Evolutionary conservation across 1,140 invertebrate genomes (phyloP), one percentile per base, ranked within the genome.

Genomic region (Neodiprion fabricii): DNA sequence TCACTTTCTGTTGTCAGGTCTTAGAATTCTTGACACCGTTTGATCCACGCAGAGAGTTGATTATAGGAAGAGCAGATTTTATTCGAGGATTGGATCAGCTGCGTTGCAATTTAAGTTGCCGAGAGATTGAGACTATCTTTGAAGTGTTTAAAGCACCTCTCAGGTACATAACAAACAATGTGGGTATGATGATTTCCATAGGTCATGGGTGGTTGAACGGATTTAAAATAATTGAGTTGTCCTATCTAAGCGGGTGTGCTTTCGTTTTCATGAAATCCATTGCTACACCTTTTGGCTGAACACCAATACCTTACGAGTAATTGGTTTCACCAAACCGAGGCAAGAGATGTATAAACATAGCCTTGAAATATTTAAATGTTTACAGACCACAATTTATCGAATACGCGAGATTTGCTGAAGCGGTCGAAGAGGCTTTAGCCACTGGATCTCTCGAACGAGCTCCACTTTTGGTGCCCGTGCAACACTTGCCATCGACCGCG

Each of bases 391-490:
- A 90, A 28, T 91, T 85, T 75, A 83, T 94, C 1, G 91, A 93
- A 68, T 94, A 94, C 82, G 87, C 87, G 14, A 89, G 91, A 67
- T 94, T 95, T 84, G 89, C 89, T 65, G 84, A 89, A 61, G 85
- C 89, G 7, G 86, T 94, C 28, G 93, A 94, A 79, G 92, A 92
- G 86, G 90, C 92, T 28, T 91, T 94, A 72, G 90, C 91, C 2
- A 90, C 91, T 75, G 80, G 82, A 70, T 87, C 87, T 70, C 83
- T 94, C 74, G 93, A 94, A 85, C 90, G 91, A 70, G 89, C 90
- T 53, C 92, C 93, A 70, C 88, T 93, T 23, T 84, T 93, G 40
- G 85, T 90, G 66, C 93, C 93, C 0, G 78, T 93, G 1, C 90
- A 91, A 71, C 92, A 94, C 80, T 81, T 93, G 67, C 91, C 93